Conservation (phyloP, 53 echinoderm and acorn worm genomes). For the Crossaster papposus region DNA sequence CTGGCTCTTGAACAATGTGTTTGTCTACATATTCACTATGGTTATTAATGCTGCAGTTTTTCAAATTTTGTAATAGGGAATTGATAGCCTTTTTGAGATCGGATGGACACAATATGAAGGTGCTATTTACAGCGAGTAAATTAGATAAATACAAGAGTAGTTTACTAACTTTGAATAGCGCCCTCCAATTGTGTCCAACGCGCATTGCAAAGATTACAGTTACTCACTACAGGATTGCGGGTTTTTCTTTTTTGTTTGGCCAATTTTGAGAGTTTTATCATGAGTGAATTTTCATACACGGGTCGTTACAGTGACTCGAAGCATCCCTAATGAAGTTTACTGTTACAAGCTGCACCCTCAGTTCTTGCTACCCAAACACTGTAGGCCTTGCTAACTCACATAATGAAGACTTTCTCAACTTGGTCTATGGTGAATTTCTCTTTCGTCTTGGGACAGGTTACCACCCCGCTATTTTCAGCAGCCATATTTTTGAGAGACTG, state of each 20-base stretch:
- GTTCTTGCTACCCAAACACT: neutral
- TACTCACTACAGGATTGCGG: too few relatives aligned
- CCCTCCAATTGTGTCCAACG: too few relatives aligned
- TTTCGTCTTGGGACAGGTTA: conserved; percentile 94
- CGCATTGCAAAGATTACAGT: too few relatives aligned
- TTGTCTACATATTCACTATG: neutral
- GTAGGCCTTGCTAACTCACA: conserved; percentile 57
- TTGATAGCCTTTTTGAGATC: too few relatives aligned
- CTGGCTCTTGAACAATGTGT: too few relatives aligned
- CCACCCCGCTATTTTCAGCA: conserved; percentile 77
- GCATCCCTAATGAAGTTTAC: neutral
- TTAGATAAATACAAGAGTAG: too few relatives aligned
- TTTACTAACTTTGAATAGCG: too few relatives aligned
- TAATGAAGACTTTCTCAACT: conserved; percentile 95
- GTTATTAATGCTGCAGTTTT: too few relatives aligned
- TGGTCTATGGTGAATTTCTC: conserved; percentile 85
- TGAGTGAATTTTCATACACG: neutral
- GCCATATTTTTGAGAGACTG: conserved; percentile 93
- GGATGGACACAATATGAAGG: too few relatives aligned
- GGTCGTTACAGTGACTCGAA: neutral
- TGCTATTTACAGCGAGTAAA: too few relatives aligned
- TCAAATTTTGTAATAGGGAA: neutral
- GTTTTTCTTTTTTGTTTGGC: too few relatives aligned
- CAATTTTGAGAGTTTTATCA: too few relatives aligned
- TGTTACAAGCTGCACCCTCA: neutral